Conservation (phyloP, 2,888 invertebrate species). For the Eupelmus urozonus region DNA sequence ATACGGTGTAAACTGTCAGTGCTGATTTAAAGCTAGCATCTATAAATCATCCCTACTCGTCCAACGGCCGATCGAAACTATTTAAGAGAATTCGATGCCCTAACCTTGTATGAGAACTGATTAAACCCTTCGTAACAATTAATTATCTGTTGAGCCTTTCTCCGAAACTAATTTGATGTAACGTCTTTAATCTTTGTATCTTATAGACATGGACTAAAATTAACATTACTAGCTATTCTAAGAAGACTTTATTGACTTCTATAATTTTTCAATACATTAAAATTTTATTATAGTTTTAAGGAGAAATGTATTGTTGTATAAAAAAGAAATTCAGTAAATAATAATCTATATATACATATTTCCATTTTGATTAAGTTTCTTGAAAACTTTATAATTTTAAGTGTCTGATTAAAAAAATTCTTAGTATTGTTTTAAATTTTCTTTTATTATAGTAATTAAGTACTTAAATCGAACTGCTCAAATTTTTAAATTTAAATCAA, state of each 20-base stretch:
- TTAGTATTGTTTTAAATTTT: too few relatives aligned
- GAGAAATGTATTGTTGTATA: too few relatives aligned
- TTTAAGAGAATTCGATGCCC: constrained; percentile 30
- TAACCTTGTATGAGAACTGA: constrained; percentile 22
- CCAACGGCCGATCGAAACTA: constrained; percentile 53
- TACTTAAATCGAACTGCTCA: too few relatives aligned
- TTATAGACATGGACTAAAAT: neutral
- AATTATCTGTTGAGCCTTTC: constrained; percentile 38
- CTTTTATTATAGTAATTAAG: neutral
- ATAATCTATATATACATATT: too few relatives aligned
- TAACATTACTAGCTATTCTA: neutral
- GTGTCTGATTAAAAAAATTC: too few relatives aligned
- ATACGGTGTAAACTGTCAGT: constrained; percentile 66
- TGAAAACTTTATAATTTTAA: too few relatives aligned
- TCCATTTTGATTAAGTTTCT: too few relatives aligned
- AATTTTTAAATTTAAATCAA: too few relatives aligned
- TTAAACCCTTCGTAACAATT: constrained; percentile 32
- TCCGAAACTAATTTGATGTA: constrained; percentile 28
- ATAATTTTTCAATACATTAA: too few relatives aligned
- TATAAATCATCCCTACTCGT: constrained; percentile 50
- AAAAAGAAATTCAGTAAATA: too few relatives aligned
- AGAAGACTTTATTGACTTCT: neutral
- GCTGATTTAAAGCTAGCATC: constrained; percentile 65
- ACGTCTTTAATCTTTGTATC: neutral
- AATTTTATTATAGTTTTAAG: too few relatives aligned